Evolutionary conservation across 2,113 vertebrate species (phyloP).

Genomic region (Perognathus longimembris): DNA sequence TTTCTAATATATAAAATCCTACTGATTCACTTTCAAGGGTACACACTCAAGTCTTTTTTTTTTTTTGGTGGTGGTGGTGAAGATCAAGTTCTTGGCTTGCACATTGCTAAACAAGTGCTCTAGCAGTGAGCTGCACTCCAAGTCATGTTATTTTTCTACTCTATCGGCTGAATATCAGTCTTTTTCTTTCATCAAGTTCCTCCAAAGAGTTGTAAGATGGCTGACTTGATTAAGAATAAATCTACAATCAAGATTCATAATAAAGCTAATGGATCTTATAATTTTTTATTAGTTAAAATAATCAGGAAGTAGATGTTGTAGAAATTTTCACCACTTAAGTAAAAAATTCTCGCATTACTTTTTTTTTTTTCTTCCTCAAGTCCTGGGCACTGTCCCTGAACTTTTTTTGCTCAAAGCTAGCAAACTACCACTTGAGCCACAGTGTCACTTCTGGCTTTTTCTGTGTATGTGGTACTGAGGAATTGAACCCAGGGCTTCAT

Average conservation of each 20-base stretch:
- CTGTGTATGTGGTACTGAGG: no score
- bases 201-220: background rate
- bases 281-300: conserved; percentile 50
- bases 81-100: background rate
- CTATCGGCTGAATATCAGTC: background rate
- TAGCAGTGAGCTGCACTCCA: background rate
- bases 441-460: no score
- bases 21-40: background rate
- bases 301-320: conserved; percentile 22
- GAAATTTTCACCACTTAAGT: conserved; percentile 56
- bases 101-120: background rate
- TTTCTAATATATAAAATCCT: conserved; percentile 24
- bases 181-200: background rate
- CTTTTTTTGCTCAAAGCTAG: no score
- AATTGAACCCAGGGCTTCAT: no score
- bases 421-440: no score
- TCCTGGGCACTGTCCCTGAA: no score
- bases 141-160: background rate
- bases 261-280: conserved; percentile 10
- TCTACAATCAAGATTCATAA: conserved; percentile 23
- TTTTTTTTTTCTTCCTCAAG: no score
- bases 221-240: background rate
- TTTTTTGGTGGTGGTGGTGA: background rate
- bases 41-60: background rate
- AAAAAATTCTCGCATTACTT: conserved; percentile 53